Conservation (phyloP, 2,888 invertebrate species). For the Acrobeloides nanus region DNA sequence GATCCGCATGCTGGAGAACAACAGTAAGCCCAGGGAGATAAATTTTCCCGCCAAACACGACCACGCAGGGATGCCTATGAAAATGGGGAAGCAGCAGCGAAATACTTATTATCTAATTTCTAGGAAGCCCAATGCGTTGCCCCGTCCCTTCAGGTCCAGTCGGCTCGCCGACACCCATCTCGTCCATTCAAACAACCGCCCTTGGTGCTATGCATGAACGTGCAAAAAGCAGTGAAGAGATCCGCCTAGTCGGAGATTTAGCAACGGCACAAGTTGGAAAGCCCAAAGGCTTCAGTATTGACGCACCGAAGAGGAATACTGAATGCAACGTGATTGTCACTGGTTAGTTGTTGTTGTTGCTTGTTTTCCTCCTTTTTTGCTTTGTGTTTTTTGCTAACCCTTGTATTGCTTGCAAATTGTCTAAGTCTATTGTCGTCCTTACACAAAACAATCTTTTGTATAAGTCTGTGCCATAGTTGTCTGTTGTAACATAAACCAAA, state of each 20-base stretch:
- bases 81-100: background rate
- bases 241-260: conserved; percentile 29
- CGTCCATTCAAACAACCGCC: conserved; percentile 2
- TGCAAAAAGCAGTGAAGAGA: conserved; percentile 18
- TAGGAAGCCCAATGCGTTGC: conserved; percentile 24
- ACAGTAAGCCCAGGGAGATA: too few species aligned
- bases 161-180: too few species aligned
- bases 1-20: too few species aligned
- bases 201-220: too few species aligned
- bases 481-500: conserved; percentile 1
- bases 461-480: background rate
- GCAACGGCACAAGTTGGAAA: conserved; percentile 38
- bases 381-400: conserved; percentile 1
- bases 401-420: background rate
- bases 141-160: conserved; percentile 11
- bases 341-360: conserved; percentile 27
- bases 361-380: conserved; percentile 5
- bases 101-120: too few species aligned
- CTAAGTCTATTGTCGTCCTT: too few species aligned
- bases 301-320: conserved; percentile 33
- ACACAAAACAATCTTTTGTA: background rate
- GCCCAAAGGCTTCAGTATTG: conserved; percentile 49
- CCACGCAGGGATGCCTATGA: too few species aligned
- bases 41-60: too few species aligned
- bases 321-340: conserved; percentile 52